phyloP scores from a whole-genome alignment of 2,797 vertebrate genomes.

The Cirrhinus mrigala region DNA sequence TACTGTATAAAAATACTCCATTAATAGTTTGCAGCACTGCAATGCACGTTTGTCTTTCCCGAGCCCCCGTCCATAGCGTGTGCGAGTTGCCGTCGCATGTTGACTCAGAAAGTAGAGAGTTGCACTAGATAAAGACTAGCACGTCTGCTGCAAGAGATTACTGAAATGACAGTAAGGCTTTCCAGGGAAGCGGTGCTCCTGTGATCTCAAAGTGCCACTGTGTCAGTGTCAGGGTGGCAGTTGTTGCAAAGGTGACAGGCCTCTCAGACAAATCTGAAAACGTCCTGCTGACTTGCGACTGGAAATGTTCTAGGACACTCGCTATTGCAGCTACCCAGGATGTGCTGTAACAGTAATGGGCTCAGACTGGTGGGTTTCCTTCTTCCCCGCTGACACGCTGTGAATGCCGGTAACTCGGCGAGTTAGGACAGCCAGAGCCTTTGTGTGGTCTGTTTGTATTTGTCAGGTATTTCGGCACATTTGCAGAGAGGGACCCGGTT shows the following conservation, averaged over 20 bases:
- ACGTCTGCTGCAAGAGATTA: constrained; percentile 52
- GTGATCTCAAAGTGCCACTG: constrained; percentile 47
- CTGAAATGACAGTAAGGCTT: constrained; percentile 42
- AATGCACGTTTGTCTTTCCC: constrained; percentile 4
- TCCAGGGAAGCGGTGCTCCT: constrained; percentile 21
- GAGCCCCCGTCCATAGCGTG: background rate
- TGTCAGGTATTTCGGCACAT: background rate
- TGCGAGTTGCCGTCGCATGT: constrained; percentile 2
- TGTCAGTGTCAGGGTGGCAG: constrained; percentile 38
- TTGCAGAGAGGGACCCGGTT: background rate
- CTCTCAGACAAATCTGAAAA: constrained; percentile 25
- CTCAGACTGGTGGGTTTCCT: constrained; percentile 16
- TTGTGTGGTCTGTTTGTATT: constrained; percentile 24
- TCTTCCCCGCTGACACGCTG: constrained; percentile 23
- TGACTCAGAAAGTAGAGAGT: constrained; percentile 31
- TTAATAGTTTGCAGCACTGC: background rate
- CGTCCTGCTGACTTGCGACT: constrained; percentile 55
- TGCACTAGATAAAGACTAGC: constrained; percentile 38
- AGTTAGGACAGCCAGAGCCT: constrained; percentile 9
- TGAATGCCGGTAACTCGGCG: constrained; percentile 26
- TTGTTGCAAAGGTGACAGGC: constrained; percentile 43
- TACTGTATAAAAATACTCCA: background rate
- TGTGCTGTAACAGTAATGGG: constrained; percentile 23
- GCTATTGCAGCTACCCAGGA: constrained; percentile 1
- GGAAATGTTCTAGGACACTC: constrained; percentile 54